phyloP scores from a whole-genome alignment of 2,888 invertebrate genomes.

The Tetrapedia diversipes region DNA sequence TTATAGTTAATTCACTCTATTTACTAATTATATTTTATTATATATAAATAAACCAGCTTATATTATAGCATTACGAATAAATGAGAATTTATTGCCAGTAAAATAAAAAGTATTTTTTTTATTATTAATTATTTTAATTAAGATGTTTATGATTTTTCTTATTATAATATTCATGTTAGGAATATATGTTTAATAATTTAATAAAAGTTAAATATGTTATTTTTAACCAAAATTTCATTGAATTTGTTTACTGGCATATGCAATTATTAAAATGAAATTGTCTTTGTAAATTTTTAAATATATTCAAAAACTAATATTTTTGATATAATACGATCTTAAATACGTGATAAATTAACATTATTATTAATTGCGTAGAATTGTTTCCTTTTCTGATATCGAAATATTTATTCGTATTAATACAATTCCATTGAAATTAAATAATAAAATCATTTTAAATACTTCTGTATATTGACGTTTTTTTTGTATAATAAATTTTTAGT shows the following conservation, averaged over 20 bases:
- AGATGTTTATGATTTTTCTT: conserved; percentile 27
- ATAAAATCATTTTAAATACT: conserved; percentile 10
- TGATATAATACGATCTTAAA: conserved; percentile 19
- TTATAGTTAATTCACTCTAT: conserved; percentile 21
- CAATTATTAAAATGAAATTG: conserved; percentile 14
- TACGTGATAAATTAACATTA: neutral
- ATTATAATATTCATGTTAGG: conserved; percentile 43
- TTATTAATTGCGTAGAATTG: conserved; percentile 1
- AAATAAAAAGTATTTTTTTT: conserved; percentile 27
- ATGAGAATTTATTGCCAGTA: conserved; percentile 48
- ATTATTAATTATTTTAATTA: conserved; percentile 19
- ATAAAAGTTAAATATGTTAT: conserved; percentile 41
- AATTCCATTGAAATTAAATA: neutral
- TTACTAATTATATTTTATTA: conserved; percentile 11
- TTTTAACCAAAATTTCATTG: conserved; percentile 30
- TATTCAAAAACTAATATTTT: conserved; percentile 19
- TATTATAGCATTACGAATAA: conserved; percentile 42
- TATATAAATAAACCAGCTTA: conserved; percentile 38
- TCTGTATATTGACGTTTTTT: conserved; percentile 7
- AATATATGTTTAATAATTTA: conserved; percentile 37
- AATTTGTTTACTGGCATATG: conserved; percentile 17
- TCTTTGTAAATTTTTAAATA: conserved; percentile 11
- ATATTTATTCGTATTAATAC: conserved; percentile 4
- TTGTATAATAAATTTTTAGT: conserved; percentile 6
- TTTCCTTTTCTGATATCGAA: neutral